Evolutionary conservation across 2,797 vertebrate genomes (phyloP).

Genomic region (Sebastes elongatus): DNA sequence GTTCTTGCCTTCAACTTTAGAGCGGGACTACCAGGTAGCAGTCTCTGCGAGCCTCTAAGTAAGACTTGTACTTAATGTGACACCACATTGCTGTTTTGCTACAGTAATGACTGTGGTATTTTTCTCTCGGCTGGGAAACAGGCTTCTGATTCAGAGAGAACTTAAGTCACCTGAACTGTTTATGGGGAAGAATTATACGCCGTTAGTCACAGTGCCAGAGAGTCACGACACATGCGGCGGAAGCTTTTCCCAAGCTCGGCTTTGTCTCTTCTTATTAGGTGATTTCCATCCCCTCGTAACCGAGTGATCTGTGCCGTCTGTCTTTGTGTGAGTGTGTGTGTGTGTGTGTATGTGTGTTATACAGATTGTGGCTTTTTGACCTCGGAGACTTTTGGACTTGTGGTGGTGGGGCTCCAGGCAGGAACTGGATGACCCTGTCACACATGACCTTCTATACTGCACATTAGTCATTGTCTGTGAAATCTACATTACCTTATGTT

Average conservation of each 20-base stretch:
- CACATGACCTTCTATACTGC: background rate
- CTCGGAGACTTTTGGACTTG: conserved; percentile 61
- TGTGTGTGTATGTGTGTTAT: background rate
- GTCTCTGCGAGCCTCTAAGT: conserved; percentile 46
- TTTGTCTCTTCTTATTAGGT: conserved; percentile 72
- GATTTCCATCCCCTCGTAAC: conserved; percentile 53
- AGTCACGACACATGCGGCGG: conserved; percentile 21
- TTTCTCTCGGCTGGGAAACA: conserved; percentile 10
- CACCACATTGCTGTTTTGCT: conserved; percentile 20
- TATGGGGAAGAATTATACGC: background rate
- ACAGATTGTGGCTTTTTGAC: conserved; percentile 66
- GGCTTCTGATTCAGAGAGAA: background rate
- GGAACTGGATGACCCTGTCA: conserved; percentile 22
- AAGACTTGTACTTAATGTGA: conserved; percentile 27
- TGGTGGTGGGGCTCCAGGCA: conserved; percentile 20
- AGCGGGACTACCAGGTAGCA: background rate
- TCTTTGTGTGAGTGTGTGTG: conserved; percentile 8
- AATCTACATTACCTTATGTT: background rate
- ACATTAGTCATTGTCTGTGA: background rate
- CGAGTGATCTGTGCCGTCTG: conserved; percentile 59
- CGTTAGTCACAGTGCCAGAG: conserved; percentile 27
- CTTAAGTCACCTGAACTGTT: conserved; percentile 34
- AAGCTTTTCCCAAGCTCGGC: conserved; percentile 42
- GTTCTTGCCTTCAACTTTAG: background rate
- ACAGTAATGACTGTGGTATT: conserved; percentile 6